These are phyloP conservation scores for Epinephelus malabaricus DNA, from an alignment of 2,797 vertebrate species.

Conservation along the genomic window DNA sequence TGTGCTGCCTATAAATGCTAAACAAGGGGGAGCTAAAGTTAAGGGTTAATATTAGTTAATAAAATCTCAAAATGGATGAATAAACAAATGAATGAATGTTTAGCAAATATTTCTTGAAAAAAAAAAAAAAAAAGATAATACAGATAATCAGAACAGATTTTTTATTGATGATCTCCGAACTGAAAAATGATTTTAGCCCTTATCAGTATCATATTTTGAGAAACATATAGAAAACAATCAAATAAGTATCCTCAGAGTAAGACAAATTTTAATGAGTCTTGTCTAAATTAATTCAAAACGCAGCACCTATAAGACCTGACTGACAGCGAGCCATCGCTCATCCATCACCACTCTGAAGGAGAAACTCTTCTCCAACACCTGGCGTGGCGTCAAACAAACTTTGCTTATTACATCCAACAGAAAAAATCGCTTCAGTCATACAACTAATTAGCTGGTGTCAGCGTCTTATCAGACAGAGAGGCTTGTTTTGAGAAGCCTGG, in stretches of 20 bases:
- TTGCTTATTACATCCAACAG: constrained; percentile 59
- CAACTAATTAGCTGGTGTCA: constrained; percentile 80
- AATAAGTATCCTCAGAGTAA: neutral
- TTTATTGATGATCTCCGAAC: neutral
- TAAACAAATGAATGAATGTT: neutral
- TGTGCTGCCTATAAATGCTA: too few species aligned
- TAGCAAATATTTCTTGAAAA: neutral
- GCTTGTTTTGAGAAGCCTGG: constrained; percentile 81
- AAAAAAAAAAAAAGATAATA: too few species aligned
- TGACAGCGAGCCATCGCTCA: constrained; percentile 34
- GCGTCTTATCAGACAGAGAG: constrained; percentile 77
- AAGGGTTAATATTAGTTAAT: too few species aligned
- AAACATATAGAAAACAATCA: neutral
- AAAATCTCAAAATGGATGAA: too few species aligned
- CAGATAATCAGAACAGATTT: neutral
- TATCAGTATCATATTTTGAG: neutral
- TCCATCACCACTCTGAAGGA: constrained; percentile 59
- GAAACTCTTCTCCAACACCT: constrained; percentile 59
- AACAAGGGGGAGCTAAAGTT: too few species aligned
- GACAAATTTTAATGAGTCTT: neutral
- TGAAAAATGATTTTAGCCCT: neutral
- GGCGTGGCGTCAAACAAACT: constrained; percentile 62
- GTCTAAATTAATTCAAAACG: neutral
- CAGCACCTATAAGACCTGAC: constrained; percentile 18
- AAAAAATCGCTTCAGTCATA: constrained; percentile 56